phyloP scores from a whole-genome alignment of 1,140 invertebrate species.

The Physella acuta region DNA sequence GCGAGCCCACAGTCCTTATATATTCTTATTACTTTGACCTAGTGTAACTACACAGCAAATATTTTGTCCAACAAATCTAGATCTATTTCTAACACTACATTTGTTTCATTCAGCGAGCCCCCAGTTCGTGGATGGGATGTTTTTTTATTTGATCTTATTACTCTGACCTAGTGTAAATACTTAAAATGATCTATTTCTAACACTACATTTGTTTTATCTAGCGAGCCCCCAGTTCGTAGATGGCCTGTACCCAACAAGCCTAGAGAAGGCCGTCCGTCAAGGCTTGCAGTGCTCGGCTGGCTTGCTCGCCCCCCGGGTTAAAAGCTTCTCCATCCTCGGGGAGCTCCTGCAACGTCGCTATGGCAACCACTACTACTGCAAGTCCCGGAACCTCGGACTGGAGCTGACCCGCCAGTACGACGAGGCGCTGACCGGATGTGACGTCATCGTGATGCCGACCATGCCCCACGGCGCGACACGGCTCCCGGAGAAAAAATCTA shows the following conservation, averaged over 20 bases:
- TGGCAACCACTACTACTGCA: conserved; percentile 36
- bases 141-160: no score
- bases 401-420: conserved; percentile 36
- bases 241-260: conserved; percentile 24
- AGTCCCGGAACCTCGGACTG: conserved; percentile 33
- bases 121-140: conserved; percentile 20
- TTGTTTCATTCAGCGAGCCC: no score
- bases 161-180: no score
- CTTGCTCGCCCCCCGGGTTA: conserved; percentile 25
- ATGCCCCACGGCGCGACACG: conserved; percentile 31
- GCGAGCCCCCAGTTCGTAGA: conserved; percentile 11
- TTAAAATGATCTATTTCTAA: no score
- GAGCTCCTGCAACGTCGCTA: conserved; percentile 35
- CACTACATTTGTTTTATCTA: no score
- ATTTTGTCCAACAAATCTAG: no score
- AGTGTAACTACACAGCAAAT: no score
- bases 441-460: conserved; percentile 47
- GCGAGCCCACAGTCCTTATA: no score
- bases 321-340: conserved; percentile 19
- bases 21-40: no score
- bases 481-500: conserved; percentile 22
- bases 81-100: no score
- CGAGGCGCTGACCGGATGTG: conserved; percentile 34
- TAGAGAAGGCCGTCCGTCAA: conserved; percentile 25
- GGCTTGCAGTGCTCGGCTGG: conserved; percentile 11